Conservation (phyloP, 2,797 vertebrate genomes). For the Sebastes iracundus region DNA sequence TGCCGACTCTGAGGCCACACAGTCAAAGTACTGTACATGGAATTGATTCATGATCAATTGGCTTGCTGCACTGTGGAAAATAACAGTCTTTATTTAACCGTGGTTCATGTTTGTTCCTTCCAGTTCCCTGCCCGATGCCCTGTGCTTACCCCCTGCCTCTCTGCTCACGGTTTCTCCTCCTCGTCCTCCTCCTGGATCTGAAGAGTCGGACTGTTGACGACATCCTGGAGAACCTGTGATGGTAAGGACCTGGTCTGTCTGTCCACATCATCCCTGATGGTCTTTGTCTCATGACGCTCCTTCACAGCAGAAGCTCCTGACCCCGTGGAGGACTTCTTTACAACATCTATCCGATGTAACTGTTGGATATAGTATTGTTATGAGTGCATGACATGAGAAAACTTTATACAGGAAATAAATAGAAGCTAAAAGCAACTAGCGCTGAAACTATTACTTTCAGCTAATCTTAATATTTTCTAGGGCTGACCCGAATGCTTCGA, state of each 20-base stretch:
- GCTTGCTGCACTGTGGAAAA: conserved; percentile 45
- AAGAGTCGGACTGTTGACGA: conserved; percentile 50
- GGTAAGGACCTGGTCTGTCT: conserved; percentile 63
- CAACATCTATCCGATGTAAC: conserved; percentile 9
- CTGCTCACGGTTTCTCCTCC: conserved; percentile 43
- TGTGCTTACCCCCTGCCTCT: not conserved
- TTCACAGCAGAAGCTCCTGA: not conserved
- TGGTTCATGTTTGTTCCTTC: conserved; percentile 44
- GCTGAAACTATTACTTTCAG: not conserved
- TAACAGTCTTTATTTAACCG: conserved; percentile 49
- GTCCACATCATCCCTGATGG: conserved; percentile 12
- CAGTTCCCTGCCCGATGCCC: not conserved
- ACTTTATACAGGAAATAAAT: not conserved
- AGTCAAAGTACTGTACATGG: conserved; percentile 39
- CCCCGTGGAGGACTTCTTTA: not conserved
- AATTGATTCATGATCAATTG: conserved; percentile 67
- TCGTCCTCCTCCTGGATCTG: conserved; percentile 23
- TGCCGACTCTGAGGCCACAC: conserved; percentile 43
- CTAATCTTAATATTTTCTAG: not conserved
- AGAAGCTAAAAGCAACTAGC: not conserved
- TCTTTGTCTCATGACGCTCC: conserved; percentile 2
- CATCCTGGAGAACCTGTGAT: conserved; percentile 53
- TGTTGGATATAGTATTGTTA: conserved; percentile 32
- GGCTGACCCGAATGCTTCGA: no score
- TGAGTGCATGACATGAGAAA: not conserved